A percentile compares a stretch with the other conserved stretches of the same genome.
These are phyloP conservation scores for Xestoiulus laeticollis DNA, from an alignment of 2,888 invertebrate genomes.

Conservation along the genomic window DNA sequence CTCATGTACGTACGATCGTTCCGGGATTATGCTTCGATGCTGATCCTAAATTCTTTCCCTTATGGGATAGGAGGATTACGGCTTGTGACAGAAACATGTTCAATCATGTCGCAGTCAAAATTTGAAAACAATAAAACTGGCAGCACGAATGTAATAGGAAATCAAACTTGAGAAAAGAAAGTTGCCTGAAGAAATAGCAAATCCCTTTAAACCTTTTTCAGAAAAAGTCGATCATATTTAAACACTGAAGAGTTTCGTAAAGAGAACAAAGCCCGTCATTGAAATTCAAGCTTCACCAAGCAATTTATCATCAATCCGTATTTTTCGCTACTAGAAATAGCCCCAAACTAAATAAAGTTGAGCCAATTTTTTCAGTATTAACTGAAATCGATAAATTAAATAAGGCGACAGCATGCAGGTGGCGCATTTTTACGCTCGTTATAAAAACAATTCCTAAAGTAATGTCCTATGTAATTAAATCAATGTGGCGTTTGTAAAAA, in stretches of 20 bases:
- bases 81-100: constrained; percentile 11
- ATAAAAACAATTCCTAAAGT: no score
- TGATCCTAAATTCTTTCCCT: neutral
- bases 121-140: neutral
- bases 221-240: constrained; percentile 16
- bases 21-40: neutral
- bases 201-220: neutral
- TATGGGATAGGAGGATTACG: neutral
- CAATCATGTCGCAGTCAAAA: neutral
- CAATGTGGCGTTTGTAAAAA: no score
- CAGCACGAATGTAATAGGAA: neutral
- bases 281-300: constrained; percentile 28
- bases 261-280: constrained; percentile 27
- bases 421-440: no score
- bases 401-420: no score
- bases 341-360: neutral
- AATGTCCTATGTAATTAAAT: no score
- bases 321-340: neutral
- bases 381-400: no score
- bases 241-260: neutral
- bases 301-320: constrained; percentile 22
- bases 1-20: no score
- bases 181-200: neutral
- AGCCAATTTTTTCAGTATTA: no score
- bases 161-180: neutral